phyloP scores from a whole-genome alignment of 2,113 vertebrate genomes.

The Larimichthys crocea region DNA sequence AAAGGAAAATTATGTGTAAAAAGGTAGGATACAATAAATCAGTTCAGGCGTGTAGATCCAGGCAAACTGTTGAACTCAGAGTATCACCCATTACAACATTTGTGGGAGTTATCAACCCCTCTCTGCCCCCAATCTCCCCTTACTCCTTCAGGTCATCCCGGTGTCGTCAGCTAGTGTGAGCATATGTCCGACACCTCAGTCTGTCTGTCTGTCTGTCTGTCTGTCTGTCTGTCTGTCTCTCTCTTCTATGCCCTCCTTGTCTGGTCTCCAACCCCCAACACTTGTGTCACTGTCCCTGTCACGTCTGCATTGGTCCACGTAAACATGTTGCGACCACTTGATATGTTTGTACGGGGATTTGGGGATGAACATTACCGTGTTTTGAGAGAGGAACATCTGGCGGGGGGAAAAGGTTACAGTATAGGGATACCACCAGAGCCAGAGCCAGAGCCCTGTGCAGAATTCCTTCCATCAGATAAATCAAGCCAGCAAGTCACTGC shows the following conservation, averaged over 20 bases:
- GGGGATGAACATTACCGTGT: conserved; percentile 84
- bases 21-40: conserved; percentile 70
- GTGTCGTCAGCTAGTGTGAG: conserved; percentile 75
- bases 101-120: conserved; percentile 72
- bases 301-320: conserved; percentile 67
- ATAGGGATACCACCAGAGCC: conserved; percentile 82
- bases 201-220: conserved; percentile 43
- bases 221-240: conserved; percentile 44
- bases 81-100: conserved; percentile 74
- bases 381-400: conserved; percentile 88
- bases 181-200: conserved; percentile 77
- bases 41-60: conserved; percentile 49
- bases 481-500: conserved; percentile 84
- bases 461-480: conserved; percentile 90
- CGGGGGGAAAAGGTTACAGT: conserved; percentile 87
- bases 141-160: conserved; percentile 69
- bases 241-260: conserved; percentile 47
- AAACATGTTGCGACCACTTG: conserved; percentile 83
- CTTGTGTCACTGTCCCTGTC: conserved; percentile 74
- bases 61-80: conserved; percentile 66
- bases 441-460: conserved; percentile 78
- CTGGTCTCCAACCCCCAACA: conserved; percentile 40
- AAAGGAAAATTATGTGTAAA: conserved; percentile 56
- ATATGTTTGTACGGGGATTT: conserved; percentile 86
- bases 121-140: conserved; percentile 69